Conservation (phyloP, 2,113 vertebrate genomes). For the Chaenogobius annularis region DNA sequence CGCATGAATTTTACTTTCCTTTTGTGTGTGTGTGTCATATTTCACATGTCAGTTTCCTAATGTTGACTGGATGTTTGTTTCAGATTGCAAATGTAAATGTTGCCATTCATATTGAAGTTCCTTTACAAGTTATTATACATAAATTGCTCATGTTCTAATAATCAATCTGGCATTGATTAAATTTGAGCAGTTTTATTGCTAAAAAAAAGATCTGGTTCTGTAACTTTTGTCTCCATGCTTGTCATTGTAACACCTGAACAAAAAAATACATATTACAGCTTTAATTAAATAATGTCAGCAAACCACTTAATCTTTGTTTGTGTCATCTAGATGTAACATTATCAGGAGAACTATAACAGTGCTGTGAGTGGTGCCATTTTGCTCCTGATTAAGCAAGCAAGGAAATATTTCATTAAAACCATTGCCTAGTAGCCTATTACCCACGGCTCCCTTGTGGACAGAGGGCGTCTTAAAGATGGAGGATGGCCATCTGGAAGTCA, state of each 20-base stretch:
- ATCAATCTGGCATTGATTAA: too few species aligned
- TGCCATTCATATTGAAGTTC: too few species aligned
- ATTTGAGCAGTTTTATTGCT: too few species aligned
- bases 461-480: slow-evolving; percentile 59
- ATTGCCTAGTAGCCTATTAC: slow-evolving; percentile 60
- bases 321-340: not conserved
- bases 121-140: not conserved
- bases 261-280: too few species aligned
- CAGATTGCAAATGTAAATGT: too few species aligned
- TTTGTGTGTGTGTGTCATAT: too few species aligned
- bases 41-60: too few species aligned
- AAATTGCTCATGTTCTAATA: not conserved
- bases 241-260: too few species aligned
- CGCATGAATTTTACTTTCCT: not conserved
- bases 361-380: not conserved
- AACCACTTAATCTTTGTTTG: not conserved
- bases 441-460: slow-evolving; percentile 53
- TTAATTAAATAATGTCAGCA: too few species aligned
- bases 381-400: slow-evolving; percentile 7
- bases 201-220: too few species aligned
- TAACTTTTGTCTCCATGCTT: too few species aligned
- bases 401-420: slow-evolving; percentile 54
- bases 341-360: not conserved
- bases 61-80: too few species aligned
- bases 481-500: slow-evolving; percentile 67